Conservation (phyloP, 2,888 invertebrate species). For the Drosophila basisetae region DNA sequence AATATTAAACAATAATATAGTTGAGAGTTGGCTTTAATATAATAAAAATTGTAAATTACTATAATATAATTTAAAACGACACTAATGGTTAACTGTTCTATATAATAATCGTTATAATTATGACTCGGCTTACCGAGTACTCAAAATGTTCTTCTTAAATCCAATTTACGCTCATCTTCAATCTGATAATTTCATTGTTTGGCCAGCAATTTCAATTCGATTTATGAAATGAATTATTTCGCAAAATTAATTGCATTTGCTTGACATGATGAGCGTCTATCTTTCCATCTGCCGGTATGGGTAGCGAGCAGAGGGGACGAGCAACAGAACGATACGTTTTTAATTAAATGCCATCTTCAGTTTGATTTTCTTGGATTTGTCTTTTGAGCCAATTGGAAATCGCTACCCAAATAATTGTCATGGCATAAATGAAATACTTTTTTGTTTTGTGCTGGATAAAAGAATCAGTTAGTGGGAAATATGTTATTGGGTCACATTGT, state of each 20-base stretch:
- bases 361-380: conserved; percentile 40
- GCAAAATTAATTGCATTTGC: conserved; percentile 58
- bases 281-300: background rate
- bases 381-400: conserved; percentile 32
- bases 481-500: background rate
- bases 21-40: background rate
- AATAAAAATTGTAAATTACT: background rate
- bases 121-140: background rate
- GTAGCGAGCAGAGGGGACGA: background rate
- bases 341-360: conserved; percentile 68
- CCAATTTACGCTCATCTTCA: conserved; percentile 14
- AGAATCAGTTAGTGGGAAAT: conserved; percentile 29
- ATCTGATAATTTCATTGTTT: conserved; percentile 26
- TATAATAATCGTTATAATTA: background rate
- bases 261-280: conserved; percentile 20
- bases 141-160: background rate
- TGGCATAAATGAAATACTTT: conserved; percentile 13
- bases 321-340: conserved; percentile 54
- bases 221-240: conserved; percentile 66
- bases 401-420: conserved; percentile 48
- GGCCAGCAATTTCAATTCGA: conserved; percentile 56
- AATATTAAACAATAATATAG: background rate
- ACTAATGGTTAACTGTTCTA: background rate
- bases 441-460: background rate
- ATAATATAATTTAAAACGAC: background rate